Evolutionary conservation across 2,888 invertebrate genomes (phyloP).

Genomic region (Isotomurus palustris): DNA sequence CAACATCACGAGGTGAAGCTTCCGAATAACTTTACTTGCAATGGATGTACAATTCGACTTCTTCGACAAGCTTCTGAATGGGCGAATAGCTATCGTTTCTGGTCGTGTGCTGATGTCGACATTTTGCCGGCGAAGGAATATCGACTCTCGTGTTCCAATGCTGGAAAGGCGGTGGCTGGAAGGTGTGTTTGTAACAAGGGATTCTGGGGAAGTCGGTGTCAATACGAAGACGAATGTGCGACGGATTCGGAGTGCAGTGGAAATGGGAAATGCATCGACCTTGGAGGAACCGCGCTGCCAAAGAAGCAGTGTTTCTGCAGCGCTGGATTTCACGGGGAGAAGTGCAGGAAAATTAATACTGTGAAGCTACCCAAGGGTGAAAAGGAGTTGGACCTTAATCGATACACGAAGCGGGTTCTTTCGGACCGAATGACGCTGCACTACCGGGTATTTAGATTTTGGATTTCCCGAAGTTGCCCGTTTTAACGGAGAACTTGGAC

Average conservation of each 20-base stretch:
- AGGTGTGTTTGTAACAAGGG: constrained; percentile 50
- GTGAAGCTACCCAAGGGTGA: constrained; percentile 62
- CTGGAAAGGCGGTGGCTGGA: constrained; percentile 72
- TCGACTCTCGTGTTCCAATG: constrained; percentile 77
- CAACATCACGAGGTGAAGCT: constrained; percentile 75
- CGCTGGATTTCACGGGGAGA: constrained; percentile 37
- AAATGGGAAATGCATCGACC: constrained; percentile 74
- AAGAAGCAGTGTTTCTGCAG: constrained; percentile 62
- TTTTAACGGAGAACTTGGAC: not conserved
- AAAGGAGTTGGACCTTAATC: constrained; percentile 60
- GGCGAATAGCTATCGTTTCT: constrained; percentile 78
- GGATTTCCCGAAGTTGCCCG: not conserved
- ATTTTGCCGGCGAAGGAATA: constrained; percentile 60
- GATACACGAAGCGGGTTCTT: constrained; percentile 65
- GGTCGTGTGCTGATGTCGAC: constrained; percentile 94
- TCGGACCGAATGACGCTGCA: constrained; percentile 72
- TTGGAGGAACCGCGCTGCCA: constrained; percentile 74
- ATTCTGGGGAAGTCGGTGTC: constrained; percentile 71
- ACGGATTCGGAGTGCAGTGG: constrained; percentile 81
- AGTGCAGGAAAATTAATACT: constrained; percentile 61
- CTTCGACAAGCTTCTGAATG: constrained; percentile 88
- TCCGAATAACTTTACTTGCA: constrained; percentile 76
- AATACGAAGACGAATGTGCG: constrained; percentile 82
- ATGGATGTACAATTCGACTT: constrained; percentile 82
- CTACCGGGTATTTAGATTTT: constrained; percentile 62